Percentiles rank a stretch among this genome's conserved stretches.
These are phyloP conservation scores for Zelostemma sp. DNA, from an alignment of 1,140 invertebrate genomes.

Conservation along the genomic window DNA sequence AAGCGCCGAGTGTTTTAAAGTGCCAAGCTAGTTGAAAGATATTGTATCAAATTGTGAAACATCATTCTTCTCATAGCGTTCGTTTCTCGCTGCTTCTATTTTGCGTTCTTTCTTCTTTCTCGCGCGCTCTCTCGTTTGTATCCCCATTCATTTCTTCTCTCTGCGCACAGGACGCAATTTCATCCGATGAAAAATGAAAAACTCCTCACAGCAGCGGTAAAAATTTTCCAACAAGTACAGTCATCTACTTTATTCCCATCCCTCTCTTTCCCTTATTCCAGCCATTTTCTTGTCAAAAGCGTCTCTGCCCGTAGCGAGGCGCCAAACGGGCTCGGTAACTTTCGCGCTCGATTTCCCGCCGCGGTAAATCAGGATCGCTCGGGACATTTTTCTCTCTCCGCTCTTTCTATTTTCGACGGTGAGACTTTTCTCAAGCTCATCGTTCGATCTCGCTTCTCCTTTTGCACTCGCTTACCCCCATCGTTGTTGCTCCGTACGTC, in stretches of 20 bases:
- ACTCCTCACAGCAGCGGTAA: conserved; percentile 43
- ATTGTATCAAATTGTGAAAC: conserved; percentile 2
- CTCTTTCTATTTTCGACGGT: conserved; percentile 47
- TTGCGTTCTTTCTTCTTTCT: not conserved
- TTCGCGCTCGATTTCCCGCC: conserved; percentile 53
- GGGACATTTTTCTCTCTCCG: conserved; percentile 55
- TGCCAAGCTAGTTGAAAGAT: not conserved
- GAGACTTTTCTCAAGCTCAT: conserved; percentile 48
- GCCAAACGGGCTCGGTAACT: conserved; percentile 46
- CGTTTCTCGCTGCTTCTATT: conserved; percentile 12
- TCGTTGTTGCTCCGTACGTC: conserved; percentile 36
- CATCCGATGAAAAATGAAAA: conserved; percentile 49
- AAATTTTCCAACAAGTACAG: conserved; percentile 47
- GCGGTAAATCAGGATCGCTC: conserved; percentile 61
- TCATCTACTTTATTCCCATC: conserved; percentile 37
- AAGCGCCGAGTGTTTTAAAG: not conserved
- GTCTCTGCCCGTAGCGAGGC: conserved; percentile 28
- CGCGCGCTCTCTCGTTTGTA: not conserved
- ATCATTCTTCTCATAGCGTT: not conserved
- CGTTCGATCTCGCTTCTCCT: conserved; percentile 30
- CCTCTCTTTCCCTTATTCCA: conserved; percentile 20
- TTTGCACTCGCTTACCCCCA: not conserved
- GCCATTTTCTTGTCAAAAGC: conserved; percentile 47
- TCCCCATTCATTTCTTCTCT: conserved; percentile 2
- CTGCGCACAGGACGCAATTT: conserved; percentile 25